Conservation (phyloP, 1,140 invertebrate genomes). For the Apis laboriosa region DNA sequence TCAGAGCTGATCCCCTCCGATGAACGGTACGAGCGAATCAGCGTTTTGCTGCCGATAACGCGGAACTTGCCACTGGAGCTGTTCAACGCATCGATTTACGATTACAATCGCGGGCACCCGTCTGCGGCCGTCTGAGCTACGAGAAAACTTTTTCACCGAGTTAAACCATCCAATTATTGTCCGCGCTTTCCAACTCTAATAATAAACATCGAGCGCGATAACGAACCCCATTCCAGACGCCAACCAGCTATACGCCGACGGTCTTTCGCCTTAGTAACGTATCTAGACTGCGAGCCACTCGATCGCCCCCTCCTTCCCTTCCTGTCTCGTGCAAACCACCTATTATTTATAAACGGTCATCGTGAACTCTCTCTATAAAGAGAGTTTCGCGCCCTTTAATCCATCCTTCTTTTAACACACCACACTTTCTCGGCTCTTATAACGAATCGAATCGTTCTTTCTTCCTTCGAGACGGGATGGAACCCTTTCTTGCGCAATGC, state of each 20-base stretch:
- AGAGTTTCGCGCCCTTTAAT: neutral
- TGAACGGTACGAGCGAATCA: neutral
- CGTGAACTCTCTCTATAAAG: neutral
- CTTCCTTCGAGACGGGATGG: neutral
- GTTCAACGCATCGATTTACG: slow-evolving; percentile 27
- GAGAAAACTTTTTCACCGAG: slow-evolving; percentile 29
- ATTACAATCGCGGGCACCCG: slow-evolving; percentile 17
- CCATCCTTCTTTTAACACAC: neutral
- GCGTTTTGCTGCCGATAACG: neutral
- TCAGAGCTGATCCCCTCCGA: no score
- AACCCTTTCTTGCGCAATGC: no score
- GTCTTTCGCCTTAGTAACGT: slow-evolving; percentile 31
- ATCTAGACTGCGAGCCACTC: slow-evolving; percentile 25
- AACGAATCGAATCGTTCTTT: no score
- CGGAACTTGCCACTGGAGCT: neutral
- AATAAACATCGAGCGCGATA: slow-evolving; percentile 71
- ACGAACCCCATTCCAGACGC: slow-evolving; percentile 60
- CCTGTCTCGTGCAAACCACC: neutral
- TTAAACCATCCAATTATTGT: slow-evolving; percentile 55
- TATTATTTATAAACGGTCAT: slow-evolving; percentile 17
- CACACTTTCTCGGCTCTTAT: neutral
- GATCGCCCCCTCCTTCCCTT: neutral
- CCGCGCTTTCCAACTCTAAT: slow-evolving; percentile 48
- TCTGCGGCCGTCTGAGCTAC: neutral
- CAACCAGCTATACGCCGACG: slow-evolving; percentile 5